A percentile compares a stretch with the other conserved stretches of the same genome.
Evolutionary conservation across 1,140 invertebrate genomes (phyloP).

Genomic region (Polypedilum pembai): DNA sequence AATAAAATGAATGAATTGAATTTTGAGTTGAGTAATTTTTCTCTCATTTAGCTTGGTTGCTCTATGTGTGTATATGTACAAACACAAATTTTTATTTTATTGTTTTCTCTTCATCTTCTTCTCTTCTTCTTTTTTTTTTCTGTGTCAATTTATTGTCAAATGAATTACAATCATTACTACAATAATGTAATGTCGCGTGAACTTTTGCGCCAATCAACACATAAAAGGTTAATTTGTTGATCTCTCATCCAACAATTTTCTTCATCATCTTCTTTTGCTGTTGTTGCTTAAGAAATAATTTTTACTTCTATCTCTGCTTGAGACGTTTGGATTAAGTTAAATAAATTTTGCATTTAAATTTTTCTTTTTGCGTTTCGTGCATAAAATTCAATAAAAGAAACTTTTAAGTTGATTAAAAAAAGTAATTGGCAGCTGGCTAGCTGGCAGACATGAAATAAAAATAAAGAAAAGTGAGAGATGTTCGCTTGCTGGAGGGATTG

Average conservation of each 20-base stretch:
- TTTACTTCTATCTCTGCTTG: no score
- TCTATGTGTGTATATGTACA: not conserved
- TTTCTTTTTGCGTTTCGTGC: no score
- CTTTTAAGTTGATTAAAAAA: no score
- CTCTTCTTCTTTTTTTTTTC: not conserved
- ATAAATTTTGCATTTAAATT: no score
- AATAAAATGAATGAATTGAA: not conserved
- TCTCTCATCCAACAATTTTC: not conserved
- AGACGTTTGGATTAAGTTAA: no score
- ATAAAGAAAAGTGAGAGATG: no score
- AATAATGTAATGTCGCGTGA: not conserved
- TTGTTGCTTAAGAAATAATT: not conserved
- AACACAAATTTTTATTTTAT: not conserved
- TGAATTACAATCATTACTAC: slow-evolving; percentile 1
- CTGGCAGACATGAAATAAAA: no score
- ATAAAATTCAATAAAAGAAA: no score
- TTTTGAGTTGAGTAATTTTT: slow-evolving; percentile 2
- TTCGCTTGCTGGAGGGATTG: no score
- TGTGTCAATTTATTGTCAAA: slow-evolving; percentile 15
- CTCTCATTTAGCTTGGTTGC: not conserved
- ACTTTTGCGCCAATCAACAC: slow-evolving; percentile 16
- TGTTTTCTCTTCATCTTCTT: not conserved
- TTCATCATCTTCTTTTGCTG: not conserved
- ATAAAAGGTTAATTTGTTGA: slow-evolving; percentile 8
- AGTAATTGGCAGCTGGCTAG: no score